Conservation (phyloP, 2,888 invertebrate species). For the Eledona agricola region DNA sequence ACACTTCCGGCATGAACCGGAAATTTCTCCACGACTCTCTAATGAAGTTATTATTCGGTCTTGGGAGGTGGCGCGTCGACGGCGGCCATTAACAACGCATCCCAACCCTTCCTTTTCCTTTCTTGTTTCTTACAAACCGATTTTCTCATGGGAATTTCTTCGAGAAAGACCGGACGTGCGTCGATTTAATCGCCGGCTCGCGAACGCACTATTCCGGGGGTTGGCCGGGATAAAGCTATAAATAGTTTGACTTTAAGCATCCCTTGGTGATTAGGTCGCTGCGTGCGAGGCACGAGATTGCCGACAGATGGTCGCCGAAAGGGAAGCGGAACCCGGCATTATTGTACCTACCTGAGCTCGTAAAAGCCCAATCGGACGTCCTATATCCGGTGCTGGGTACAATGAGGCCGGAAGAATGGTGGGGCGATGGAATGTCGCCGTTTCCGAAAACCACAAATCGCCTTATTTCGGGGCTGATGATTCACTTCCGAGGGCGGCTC, state of each 20-base stretch:
- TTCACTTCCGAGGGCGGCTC: slow-evolving; percentile 14
- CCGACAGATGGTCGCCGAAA: slow-evolving; percentile 43
- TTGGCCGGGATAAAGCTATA: slow-evolving; percentile 29
- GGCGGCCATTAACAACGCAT: slow-evolving; percentile 19
- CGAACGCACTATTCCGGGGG: not conserved
- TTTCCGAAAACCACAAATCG: slow-evolving; percentile 44
- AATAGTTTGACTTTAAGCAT: slow-evolving; percentile 32
- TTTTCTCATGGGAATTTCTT: slow-evolving; percentile 33
- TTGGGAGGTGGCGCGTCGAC: slow-evolving; percentile 22
- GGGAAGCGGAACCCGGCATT: slow-evolving; percentile 52
- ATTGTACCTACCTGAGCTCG: slow-evolving; percentile 47
- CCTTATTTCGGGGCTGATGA: slow-evolving; percentile 16
- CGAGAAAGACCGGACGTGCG: slow-evolving; percentile 10
- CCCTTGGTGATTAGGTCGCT: slow-evolving; percentile 33
- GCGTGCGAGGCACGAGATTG: slow-evolving; percentile 14
- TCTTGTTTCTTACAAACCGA: slow-evolving; percentile 5
- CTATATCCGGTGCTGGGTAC: slow-evolving; percentile 56
- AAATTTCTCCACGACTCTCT: slow-evolving; percentile 31
- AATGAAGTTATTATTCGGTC: slow-evolving; percentile 37
- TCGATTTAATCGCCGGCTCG: slow-evolving; percentile 1
- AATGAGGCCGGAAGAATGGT: slow-evolving; percentile 53
- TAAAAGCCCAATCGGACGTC: slow-evolving; percentile 60
- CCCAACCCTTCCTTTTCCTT: slow-evolving; percentile 15
- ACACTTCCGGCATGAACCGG: slow-evolving; percentile 37
- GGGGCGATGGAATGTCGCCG: slow-evolving; percentile 46